Evolutionary conservation across 1,140 invertebrate genomes (phyloP).

Genomic region (Teleopsis dalmanni): DNA sequence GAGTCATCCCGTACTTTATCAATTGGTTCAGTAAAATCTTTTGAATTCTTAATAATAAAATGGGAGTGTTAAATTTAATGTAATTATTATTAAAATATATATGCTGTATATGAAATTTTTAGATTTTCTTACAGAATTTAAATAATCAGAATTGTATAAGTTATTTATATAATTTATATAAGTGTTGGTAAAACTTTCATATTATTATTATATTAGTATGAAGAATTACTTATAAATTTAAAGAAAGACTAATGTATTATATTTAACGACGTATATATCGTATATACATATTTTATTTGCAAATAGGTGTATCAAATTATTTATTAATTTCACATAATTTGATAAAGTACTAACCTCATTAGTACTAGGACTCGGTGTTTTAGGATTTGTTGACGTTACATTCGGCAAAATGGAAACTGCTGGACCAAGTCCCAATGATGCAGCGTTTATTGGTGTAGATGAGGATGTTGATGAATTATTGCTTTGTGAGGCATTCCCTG

Average conservation of each 20-base stretch:
- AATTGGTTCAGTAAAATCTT: conserved; percentile 49
- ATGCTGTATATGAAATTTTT: background rate
- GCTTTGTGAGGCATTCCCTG: conserved; percentile 12
- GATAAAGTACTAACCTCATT: conserved; percentile 45
- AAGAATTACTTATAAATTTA: background rate
- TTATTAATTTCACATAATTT: too few relatives aligned
- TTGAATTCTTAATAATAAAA: conserved; percentile 26
- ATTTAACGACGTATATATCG: background rate
- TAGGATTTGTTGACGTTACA: conserved; percentile 71
- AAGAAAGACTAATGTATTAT: background rate
- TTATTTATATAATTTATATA: too few relatives aligned
- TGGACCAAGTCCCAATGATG: conserved; percentile 31
- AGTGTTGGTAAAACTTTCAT: too few relatives aligned
- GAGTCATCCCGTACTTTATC: conserved; percentile 75
- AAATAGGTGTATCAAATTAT: too few relatives aligned
- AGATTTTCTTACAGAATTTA: background rate
- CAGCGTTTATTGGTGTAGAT: conserved; percentile 26
- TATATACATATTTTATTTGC: too few relatives aligned
- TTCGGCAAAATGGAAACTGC: conserved; percentile 43
- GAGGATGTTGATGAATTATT: conserved; percentile 16
- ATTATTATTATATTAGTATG: background rate
- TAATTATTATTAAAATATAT: background rate
- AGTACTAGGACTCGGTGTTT: conserved; percentile 67
- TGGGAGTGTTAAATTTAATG: background rate
- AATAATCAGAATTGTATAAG: background rate